Evolutionary conservation across 2,888 invertebrate species (phyloP), one percentile per base, ranked within the genome.

Genomic region (Cerceris rybyensis): DNA sequence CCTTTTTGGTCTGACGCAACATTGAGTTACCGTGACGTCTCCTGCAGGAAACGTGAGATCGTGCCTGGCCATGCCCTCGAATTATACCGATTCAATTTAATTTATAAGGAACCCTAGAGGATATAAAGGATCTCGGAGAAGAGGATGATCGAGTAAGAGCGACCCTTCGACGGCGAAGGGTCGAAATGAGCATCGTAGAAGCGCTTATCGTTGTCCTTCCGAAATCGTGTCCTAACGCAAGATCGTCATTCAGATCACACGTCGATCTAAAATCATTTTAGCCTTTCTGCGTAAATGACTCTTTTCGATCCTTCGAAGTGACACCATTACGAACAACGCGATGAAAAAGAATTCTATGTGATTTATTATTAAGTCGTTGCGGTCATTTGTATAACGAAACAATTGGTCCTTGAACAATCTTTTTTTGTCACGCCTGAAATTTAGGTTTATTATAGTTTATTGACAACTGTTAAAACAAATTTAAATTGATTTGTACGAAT

Each of bases 41-140:
- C 39, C 16, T 46, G 17, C 42, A 8, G 42, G 52, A 49, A 42
- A 13, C 2, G 42, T 13, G 41, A 43, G 46, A 52, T 52, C 52
- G 61, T 69, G 42, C 28, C 42, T 16, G 67, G 75, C 66, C 84
- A 82, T 83, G 79, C 82, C 72, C 79, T 70, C 69, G 80, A 88
- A 88, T 88, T 84, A 86, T 84, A 83, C 83, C 81, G 82, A 87
- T 87, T 86, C 82, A 81, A 89, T 88, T 88, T 86, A 83, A 88
- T 87, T 87, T 83, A 83, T 76, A 86, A 83, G 82, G 80, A 86
- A 83, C 70, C 82, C 80, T 54, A 13, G 17, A 70, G 73, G 68
- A 73, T 80, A 67, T 68, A 66, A 70, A 66, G 59, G 65, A 70
- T 58, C 46, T 43, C 54, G 16, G 52, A 52, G 63, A 69, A 63